A percentile compares a stretch with the other conserved stretches of the same genome.
Evolutionary conservation across 2,113 vertebrate genomes (phyloP).

Genomic region (Semicossyphus pulcher): DNA sequence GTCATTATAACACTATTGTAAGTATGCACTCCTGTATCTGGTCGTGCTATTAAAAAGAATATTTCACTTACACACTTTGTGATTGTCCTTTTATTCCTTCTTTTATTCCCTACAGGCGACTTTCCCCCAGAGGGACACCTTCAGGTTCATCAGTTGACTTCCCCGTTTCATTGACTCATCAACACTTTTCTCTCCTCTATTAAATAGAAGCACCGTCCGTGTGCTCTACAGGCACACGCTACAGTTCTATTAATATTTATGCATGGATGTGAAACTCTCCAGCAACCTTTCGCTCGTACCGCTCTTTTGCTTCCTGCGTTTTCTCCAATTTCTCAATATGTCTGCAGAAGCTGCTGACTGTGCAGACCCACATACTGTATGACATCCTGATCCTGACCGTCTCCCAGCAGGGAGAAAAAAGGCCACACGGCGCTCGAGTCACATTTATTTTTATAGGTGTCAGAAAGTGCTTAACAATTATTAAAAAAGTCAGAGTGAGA

Average conservation of each 20-base stretch:
- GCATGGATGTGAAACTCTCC: neutral
- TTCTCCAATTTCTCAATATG: neutral
- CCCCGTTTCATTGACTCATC: neutral
- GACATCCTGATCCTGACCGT: neutral
- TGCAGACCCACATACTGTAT: neutral
- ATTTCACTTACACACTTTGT: neutral
- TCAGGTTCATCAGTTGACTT: neutral
- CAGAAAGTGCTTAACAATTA: neutral
- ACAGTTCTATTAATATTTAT: neutral
- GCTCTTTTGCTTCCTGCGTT: neutral
- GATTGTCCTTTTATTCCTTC: neutral
- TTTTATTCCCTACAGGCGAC: neutral
- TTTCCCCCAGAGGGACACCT: neutral
- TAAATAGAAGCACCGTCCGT: neutral
- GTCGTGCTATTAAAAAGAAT: neutral
- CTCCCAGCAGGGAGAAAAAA: neutral
- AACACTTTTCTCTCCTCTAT: conserved; percentile 6
- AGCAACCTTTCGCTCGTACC: neutral
- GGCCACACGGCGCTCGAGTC: neutral
- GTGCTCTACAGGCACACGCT: neutral
- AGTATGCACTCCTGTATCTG: neutral
- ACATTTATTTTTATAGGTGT: neutral
- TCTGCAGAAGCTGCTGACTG: neutral
- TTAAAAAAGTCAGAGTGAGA: neutral
- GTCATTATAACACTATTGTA: too few species aligned